Evolutionary conservation across 2,888 invertebrate genomes (phyloP).

Genomic region (Rhogogaster chlorosoma): DNA sequence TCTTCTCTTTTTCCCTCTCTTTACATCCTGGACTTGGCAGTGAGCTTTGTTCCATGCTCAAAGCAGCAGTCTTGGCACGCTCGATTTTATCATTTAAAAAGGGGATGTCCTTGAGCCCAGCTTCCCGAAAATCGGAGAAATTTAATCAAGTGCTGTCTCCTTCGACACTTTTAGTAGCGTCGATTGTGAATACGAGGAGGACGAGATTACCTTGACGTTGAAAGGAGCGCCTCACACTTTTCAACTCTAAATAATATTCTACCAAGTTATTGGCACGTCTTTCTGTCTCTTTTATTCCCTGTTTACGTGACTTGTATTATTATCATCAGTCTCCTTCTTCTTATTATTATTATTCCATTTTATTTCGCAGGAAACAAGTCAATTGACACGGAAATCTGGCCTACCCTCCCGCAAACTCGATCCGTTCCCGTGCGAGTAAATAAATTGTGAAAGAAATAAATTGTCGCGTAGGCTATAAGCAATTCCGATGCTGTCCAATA

Average conservation of each 20-base stretch:
- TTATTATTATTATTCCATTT: conserved; percentile 25
- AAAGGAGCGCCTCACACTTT: conserved; percentile 29
- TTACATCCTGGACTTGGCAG: conserved; percentile 21
- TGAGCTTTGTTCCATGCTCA: conserved; percentile 28
- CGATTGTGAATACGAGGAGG: conserved; percentile 33
- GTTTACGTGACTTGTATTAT: conserved; percentile 48
- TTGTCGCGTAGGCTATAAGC: conserved; percentile 34
- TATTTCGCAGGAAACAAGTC: conserved; percentile 27
- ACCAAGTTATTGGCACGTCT: conserved; percentile 31
- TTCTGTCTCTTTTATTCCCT: conserved; percentile 34
- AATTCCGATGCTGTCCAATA: conserved; percentile 36
- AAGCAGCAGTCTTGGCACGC: conserved; percentile 32
- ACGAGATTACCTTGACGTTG: conserved; percentile 36
- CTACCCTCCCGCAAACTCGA: not conserved
- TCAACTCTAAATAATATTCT: conserved; percentile 31
- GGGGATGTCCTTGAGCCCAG: conserved; percentile 1
- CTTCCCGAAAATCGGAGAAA: conserved; percentile 36
- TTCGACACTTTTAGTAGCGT: conserved; percentile 25
- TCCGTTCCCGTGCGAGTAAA: conserved; percentile 13
- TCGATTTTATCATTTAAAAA: conserved; percentile 45
- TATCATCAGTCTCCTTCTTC: not conserved
- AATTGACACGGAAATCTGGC: conserved; percentile 28
- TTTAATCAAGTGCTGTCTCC: conserved; percentile 44
- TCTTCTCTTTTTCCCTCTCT: not conserved
- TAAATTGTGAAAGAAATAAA: conserved; percentile 41